Evolutionary conservation across 2,113 vertebrate genomes (phyloP).

Genomic region (Mixornis gularis): DNA sequence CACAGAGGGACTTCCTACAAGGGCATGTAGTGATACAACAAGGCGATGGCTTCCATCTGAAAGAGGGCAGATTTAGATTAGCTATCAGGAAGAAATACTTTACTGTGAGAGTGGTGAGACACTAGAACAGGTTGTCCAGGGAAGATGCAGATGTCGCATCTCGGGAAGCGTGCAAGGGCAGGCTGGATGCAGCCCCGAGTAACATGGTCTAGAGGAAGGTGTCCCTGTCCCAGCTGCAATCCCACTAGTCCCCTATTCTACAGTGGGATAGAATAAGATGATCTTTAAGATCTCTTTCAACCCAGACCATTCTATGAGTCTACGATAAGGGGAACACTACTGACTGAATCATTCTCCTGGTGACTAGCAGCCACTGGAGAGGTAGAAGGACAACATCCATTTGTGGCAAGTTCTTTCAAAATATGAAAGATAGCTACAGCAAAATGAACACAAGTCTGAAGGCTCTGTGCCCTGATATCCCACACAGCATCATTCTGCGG

Average conservation of each 20-base stretch:
- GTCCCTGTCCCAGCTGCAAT: no score
- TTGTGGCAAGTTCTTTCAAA: background rate
- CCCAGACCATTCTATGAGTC: background rate
- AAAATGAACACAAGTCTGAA: background rate
- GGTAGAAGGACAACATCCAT: background rate
- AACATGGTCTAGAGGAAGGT: background rate
- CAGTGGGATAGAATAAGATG: background rate
- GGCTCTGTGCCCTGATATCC: background rate
- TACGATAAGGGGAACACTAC: background rate
- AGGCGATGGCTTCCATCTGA: background rate
- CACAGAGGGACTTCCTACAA: background rate
- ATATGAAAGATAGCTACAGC: background rate
- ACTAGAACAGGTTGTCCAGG: background rate
- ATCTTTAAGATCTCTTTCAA: background rate
- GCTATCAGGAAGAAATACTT: background rate
- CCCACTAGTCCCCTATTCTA: no score
- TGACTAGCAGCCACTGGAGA: background rate
- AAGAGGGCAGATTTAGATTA: background rate
- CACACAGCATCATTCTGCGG: accelerated
- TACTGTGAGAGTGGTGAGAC: background rate
- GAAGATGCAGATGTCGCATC: background rate
- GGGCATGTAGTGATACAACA: background rate
- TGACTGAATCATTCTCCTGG: background rate
- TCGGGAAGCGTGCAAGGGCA: background rate
- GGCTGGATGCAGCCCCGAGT: background rate